Conservation (phyloP, 1,140 invertebrate genomes). For the Heterodera schachtii region DNA sequence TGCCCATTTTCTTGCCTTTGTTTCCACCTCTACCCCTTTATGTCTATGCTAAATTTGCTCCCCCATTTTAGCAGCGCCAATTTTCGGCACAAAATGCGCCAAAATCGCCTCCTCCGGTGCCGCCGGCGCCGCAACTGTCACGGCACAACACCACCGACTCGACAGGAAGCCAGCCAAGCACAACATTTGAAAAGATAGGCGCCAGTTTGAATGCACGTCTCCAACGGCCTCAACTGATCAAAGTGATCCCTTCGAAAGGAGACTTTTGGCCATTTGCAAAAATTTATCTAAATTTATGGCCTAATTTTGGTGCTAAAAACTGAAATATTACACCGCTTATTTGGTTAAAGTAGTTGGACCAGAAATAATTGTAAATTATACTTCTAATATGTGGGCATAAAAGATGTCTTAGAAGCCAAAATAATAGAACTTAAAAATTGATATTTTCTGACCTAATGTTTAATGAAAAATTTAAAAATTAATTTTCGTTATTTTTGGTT, state of each 20-base stretch:
- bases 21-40: background rate
- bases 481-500: too few species aligned
- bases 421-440: too few species aligned
- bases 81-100: constrained; percentile 21
- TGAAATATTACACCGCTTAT: too few species aligned
- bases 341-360: too few species aligned
- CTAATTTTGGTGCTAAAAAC: too few species aligned
- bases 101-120: constrained; percentile 17
- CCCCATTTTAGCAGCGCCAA: constrained; percentile 21
- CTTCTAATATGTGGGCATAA: too few species aligned
- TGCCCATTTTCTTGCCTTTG: background rate
- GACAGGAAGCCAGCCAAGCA: background rate
- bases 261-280: too few species aligned
- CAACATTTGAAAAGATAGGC: background rate
- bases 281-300: background rate
- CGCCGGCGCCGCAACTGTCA: constrained; percentile 2
- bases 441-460: too few species aligned
- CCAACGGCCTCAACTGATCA: background rate
- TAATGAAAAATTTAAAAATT: too few species aligned
- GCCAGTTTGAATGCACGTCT: background rate
- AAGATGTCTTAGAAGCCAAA: too few species aligned
- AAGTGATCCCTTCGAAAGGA: background rate
- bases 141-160: constrained; percentile 24
- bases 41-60: background rate
- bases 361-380: too few species aligned